Conservation (phyloP, 64 coral and sea anemone species). For the Stichodactyla mertensii region DNA sequence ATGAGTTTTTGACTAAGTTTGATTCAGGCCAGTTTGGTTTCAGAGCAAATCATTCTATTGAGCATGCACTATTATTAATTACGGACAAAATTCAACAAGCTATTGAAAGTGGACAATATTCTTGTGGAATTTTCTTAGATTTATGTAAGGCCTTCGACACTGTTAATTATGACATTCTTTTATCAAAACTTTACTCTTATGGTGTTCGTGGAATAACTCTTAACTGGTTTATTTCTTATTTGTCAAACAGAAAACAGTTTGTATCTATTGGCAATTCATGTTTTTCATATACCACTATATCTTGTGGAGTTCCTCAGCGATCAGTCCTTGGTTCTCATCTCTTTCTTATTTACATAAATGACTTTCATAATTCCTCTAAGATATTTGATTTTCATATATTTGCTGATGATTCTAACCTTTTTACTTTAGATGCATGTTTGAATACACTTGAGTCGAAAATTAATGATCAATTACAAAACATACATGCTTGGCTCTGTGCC, state of each 20-base stretch:
- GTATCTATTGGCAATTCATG: neutral
- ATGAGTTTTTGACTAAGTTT: neutral
- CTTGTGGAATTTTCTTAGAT: conserved; percentile 20
- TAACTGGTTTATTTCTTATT: conserved; percentile 21
- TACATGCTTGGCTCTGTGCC: neutral
- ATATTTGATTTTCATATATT: conserved; percentile 43
- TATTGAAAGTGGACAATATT: neutral
- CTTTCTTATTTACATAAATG: conserved; percentile 40
- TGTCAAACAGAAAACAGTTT: conserved; percentile 14
- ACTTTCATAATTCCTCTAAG: conserved; percentile 18
- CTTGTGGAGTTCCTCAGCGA: neutral
- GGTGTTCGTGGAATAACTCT: conserved; percentile 2
- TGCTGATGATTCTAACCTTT: conserved; percentile 37
- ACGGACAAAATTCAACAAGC: neutral
- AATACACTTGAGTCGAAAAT: neutral
- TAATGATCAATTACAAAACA: neutral
- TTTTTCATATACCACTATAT: neutral
- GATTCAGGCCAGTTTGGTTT: conserved; percentile 19
- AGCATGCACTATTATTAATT: conserved; percentile 10
- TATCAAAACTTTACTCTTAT: conserved; percentile 22
- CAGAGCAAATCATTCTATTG: conserved; percentile 12
- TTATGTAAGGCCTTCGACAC: conserved; percentile 16
- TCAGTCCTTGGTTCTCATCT: neutral
- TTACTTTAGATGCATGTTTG: neutral
- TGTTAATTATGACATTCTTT: neutral